Base-by-base conservation (phyloP, 92 coral and sea anemone species). In the Zoanthus gigantus region DNA sequence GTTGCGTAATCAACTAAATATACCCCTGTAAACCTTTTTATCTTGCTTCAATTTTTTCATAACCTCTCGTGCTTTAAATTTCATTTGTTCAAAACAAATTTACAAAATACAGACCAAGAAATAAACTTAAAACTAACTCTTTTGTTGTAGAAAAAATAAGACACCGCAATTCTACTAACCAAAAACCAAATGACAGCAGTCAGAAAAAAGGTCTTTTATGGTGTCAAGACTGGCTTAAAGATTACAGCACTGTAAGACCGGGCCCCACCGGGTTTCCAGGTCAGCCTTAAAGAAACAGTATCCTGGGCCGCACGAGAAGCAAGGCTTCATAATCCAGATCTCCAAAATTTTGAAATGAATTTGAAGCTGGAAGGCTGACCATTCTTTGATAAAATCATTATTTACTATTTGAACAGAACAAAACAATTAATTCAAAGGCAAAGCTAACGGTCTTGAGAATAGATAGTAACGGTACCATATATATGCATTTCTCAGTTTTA, bases 241-340 rank as follows among this genome's bases (percentile, higher is more conserved):
- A 79, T 86, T 42, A 17, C 60, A 2, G 53, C 56, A 48, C 72
- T 90, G 48, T 87, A 90, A 71, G 90, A 78, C 52, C 80, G 76
- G 14, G 85, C 83, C 7, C 93, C 90, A 32, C 67, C 44, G 23
- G 93, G 84, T 31, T 86, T 34, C 54, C 93, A 86, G 82, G 93
- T 86, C 28, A 74, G 60, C 86, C 90, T 90, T 9, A 42, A 63
- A 3, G 83, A 86, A 16, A 88, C 90, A 30, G 90, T 86, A 46
- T 74, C 80, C 60, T 90, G 23, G 23, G 23, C 23, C 23, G 23
- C 23, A 23, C 23, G 23, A 23, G 23, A 23, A 23, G 23, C 23
- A 0, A 48, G 93, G 50, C 74, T 90, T 67, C 90, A 80, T 48
- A 16, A 90, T 0, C 88, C 88, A 16, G 88, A 90, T 30, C 12